Conservation (phyloP, 2,113 vertebrate species). For the Onychostoma macrolepis region DNA sequence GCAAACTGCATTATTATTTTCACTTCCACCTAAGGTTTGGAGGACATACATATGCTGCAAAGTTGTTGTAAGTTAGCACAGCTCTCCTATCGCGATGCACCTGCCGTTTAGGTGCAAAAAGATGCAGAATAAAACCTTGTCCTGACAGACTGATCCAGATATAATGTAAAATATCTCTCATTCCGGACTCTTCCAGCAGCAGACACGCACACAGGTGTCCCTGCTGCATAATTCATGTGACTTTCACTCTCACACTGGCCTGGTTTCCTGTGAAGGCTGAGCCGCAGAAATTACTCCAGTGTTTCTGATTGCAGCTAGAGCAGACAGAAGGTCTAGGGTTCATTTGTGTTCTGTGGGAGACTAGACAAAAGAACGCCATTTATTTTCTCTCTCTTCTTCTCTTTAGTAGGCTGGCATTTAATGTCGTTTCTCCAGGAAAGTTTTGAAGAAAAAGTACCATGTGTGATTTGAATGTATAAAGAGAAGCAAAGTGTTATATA, state of each 20-base stretch:
- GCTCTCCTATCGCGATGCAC: conserved; percentile 34
- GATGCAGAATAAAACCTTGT: conserved; percentile 63
- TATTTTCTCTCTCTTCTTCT: conserved; percentile 23
- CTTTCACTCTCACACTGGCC: conserved; percentile 65
- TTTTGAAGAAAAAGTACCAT: conserved; percentile 11
- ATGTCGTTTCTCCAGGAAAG: conserved; percentile 19
- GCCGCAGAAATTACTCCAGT: conserved; percentile 48
- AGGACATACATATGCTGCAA: neutral
- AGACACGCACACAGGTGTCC: conserved; percentile 62
- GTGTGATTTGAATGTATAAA: conserved; percentile 20
- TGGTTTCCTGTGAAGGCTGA: conserved; percentile 59
- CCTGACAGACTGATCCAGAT: conserved; percentile 71
- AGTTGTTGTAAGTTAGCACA: neutral
- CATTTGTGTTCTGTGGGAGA: conserved; percentile 45
- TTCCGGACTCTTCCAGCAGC: conserved; percentile 66
- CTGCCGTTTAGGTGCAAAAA: conserved; percentile 28
- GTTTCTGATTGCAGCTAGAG: conserved; percentile 50
- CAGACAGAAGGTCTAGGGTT: conserved; percentile 45
- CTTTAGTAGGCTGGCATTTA: conserved; percentile 31
- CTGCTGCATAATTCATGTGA: conserved; percentile 74
- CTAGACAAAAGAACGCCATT: conserved; percentile 35
- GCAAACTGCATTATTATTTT: neutral
- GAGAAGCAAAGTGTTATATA: conserved; percentile 15
- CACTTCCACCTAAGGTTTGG: neutral
- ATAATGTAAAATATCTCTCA: conserved; percentile 72